Base-by-base conservation (phyloP, 1,140 invertebrate genomes). In the Pseudomyrmex pallidus region DNA sequence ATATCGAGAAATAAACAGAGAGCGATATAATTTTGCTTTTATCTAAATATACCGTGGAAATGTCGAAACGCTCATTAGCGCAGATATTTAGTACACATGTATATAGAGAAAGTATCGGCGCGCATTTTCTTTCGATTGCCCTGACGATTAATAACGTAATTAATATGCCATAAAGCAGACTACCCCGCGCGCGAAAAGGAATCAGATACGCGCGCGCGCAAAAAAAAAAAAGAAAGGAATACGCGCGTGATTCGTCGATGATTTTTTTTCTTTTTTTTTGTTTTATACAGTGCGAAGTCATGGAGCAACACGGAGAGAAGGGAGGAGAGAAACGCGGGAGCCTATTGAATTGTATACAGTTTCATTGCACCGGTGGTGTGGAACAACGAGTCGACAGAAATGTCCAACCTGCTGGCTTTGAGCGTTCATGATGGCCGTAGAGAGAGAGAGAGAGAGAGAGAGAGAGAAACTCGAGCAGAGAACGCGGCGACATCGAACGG, bases 281-380 rank as follows among this genome's bases (percentile, higher is more conserved):
- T 80, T 80, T 80, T 80, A 80, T 64, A 70, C 76, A 25, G 15
- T 3, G 74, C 17, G 15, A 70, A 80, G 35, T 80, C 66, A 80
- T 50, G 54, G 54, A 35, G 15, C 64, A 52, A 59, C 20, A 62
- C 8, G 15, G 44, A 20, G n/a, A 72, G 52, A 25, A 20, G 13
- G 10, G 25, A 8, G n/a, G 12, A 48, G 63, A 48, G 62, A 46
- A 44, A 22, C 5, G 15, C 59, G 52, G 59, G 22, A 62, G 15
- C 80, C 50, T 57, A 84, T 84, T 85, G 85, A 87, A 87, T 87
- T 87, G 86, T 87, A 87, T 87, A 85, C 83, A 85, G 86, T 87
- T 87, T 87, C 85, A 84, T 80, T 87, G 86, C 56, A 61, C 74
- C 64, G 73, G 59, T 72, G 85, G 74, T 74, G 82, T 84, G 86